A percentile compares a stretch with the other conserved stretches of the same genome.
phyloP scores from a whole-genome alignment of 2,888 invertebrate species.

The Chorisops tibialis region DNA sequence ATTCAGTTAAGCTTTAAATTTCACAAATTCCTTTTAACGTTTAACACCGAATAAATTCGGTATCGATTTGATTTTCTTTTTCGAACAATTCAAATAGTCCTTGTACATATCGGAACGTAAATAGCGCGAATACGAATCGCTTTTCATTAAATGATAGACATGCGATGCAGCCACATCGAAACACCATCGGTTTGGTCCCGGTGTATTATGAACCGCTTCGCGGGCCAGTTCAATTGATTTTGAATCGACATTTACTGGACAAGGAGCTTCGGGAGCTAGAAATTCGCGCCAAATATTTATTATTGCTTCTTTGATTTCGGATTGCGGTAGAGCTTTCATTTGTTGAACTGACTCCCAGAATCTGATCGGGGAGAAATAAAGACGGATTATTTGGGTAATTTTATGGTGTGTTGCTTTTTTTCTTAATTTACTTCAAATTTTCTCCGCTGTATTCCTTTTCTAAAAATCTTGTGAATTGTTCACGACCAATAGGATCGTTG shows the following conservation, averaged over 20 bases:
- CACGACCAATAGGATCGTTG: slow-evolving; percentile 90
- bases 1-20: too few species aligned
- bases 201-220: slow-evolving; percentile 63
- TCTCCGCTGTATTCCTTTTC: slow-evolving; percentile 98
- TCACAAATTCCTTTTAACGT: slow-evolving; percentile 42
- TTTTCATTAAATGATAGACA: slow-evolving; percentile 99
- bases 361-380: slow-evolving; percentile 52
- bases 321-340: slow-evolving; percentile 82
- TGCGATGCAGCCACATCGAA: slow-evolving; percentile 98
- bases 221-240: slow-evolving; percentile 81
- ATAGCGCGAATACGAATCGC: slow-evolving; percentile 97
- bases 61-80: slow-evolving; percentile 82
- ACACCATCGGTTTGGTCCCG: slow-evolving; percentile 84
- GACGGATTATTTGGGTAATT: neutral
- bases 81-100: slow-evolving; percentile 90
- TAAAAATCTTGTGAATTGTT: slow-evolving; percentile 93
- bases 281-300: slow-evolving; percentile 91
- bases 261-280: slow-evolving; percentile 88
- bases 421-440: slow-evolving; percentile 81
- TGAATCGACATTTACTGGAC: slow-evolving; percentile 96
- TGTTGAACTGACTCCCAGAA: slow-evolving; percentile 96
- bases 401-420: neutral
- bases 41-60: slow-evolving; percentile 53
- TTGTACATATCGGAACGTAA: slow-evolving; percentile 98
- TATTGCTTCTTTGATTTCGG: slow-evolving; percentile 77